Base-by-base conservation (phyloP, 2,888 invertebrate species). In the Ceramica pisi region DNA sequence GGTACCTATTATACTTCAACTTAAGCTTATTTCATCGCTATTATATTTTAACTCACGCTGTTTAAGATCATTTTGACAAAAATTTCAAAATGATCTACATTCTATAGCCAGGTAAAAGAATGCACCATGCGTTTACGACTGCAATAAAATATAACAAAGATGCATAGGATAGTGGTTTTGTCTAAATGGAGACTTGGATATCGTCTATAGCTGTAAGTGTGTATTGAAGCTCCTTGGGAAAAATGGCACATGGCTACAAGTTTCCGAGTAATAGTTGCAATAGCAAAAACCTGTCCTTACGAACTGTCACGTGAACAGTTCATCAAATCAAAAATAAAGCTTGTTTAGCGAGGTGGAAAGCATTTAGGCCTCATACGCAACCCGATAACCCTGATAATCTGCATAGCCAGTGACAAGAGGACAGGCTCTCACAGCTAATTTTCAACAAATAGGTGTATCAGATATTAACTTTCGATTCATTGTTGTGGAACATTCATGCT, bases 201-300 rank as follows among this genome's bases (percentile, higher is more conserved):
- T 10, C 26, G 38, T 21, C 14, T 16, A 73, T 19, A 59, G 48
- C 38, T 72, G 57, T 71, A 19, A 56, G 57, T 26, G 14, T 19
- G 7, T 21, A 26, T 71, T 55, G 26, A 26, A 46, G 21, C 38
- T 26, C 16, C 14, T 16, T 12, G n/a, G n/a, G 41, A 9, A 50
- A 61, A 61, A 38, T 44, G 6, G 3, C 50, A 70, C 31, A 41
- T 41, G 35, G n/a, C 23, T 44, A 19, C 51, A 44, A 7, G 8
- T 21, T 35, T 21, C 44, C 5, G 19, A 23, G 14, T 44, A 16
- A n/a, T 71, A 46, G 14, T 21, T 61, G n/a, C 10, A 55, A 35
- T 62, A 12, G 26, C 38, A n/a, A 53, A 44, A 31, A 7, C 12
- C 38, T 21, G 38, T 21, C 23, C 1, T 19, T 19, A 26, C 14